Conservation (phyloP, 1,140 invertebrate genomes). For the Episyrphus balteatus region DNA sequence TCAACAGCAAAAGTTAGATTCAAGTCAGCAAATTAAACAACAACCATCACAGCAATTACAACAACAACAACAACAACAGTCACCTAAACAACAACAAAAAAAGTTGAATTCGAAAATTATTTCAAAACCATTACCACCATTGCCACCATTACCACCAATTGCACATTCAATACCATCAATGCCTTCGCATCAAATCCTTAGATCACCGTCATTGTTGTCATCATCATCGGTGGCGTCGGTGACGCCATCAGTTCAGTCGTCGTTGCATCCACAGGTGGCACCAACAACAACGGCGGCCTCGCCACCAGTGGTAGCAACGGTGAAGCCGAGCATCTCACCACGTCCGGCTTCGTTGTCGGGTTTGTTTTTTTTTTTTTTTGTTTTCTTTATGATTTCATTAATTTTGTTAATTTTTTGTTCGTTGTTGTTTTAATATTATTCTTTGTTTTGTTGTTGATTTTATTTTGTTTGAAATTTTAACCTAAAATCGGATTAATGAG, state of each 20-base stretch:
- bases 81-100: too few species aligned
- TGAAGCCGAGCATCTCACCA: conserved; percentile 32
- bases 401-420: conserved; percentile 8
- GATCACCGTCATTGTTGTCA: conserved; percentile 6
- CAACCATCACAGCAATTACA: conserved; percentile 8
- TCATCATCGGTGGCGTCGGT: conserved; percentile 2
- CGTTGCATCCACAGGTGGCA: not conserved
- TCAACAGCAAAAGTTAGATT: conserved; percentile 27
- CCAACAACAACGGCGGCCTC: not conserved
- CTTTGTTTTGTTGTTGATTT: too few species aligned
- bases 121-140: not conserved
- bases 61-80: conserved; percentile 5
- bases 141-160: not conserved
- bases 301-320: conserved; percentile 1
- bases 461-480: too few species aligned
- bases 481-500: too few species aligned
- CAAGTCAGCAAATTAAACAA: conserved; percentile 14
- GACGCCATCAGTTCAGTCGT: not conserved
- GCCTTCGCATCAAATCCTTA: conserved; percentile 9
- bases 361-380: conserved; percentile 25
- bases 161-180: not conserved
- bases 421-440: not conserved
- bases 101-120: too few species aligned
- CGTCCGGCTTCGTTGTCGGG: conserved; percentile 37
- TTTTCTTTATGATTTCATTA: conserved; percentile 8